Conservation (phyloP, 2,888 invertebrate species). For the Strigamia maritima region DNA sequence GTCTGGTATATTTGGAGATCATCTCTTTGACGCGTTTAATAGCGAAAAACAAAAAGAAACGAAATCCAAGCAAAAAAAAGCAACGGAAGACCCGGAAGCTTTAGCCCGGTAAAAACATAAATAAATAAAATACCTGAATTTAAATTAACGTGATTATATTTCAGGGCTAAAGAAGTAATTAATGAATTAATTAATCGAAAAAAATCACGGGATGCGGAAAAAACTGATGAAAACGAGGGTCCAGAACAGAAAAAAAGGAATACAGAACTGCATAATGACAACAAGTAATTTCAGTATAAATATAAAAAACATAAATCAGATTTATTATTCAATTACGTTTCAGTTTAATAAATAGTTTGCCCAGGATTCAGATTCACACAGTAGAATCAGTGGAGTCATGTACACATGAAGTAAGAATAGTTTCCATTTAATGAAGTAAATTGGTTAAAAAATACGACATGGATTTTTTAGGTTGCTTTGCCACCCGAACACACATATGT, state of each 20-base stretch:
- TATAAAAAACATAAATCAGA: constrained; percentile 49
- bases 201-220: not conserved
- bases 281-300: not conserved
- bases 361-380: constrained; percentile 80
- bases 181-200: not conserved
- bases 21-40: not conserved
- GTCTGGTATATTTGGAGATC: not conserved
- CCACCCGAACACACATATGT: constrained; percentile 81
- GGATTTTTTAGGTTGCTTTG: constrained; percentile 61
- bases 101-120: no score
- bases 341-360: constrained; percentile 55
- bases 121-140: not conserved
- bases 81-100: not conserved
- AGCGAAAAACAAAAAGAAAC: not conserved
- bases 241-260: not conserved
- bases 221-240: not conserved
- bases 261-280: not conserved
- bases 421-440: no score
- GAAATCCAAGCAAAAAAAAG: not conserved
- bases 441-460: not conserved
- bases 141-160: not conserved
- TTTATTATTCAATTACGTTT: constrained; percentile 62
- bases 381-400: constrained; percentile 89
- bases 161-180: not conserved
- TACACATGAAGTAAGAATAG: constrained; percentile 77